Evolutionary conservation across 2,888 invertebrate species (phyloP).

Genomic region (Reticulitermes lucifugus): DNA sequence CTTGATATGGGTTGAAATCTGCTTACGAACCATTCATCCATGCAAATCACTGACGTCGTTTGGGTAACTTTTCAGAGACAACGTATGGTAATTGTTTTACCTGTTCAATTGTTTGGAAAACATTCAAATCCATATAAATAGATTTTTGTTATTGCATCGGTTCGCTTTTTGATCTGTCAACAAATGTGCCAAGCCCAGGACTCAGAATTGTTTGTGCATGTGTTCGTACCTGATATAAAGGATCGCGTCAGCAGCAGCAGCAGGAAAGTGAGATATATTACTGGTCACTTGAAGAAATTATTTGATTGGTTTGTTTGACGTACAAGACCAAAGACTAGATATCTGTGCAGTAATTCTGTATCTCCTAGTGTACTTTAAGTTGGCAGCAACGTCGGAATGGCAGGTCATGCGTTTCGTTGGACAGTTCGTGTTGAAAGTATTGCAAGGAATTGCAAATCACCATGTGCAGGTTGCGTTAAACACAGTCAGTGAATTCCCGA

Average conservation of each 20-base stretch:
- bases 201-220: background rate
- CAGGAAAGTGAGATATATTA: background rate
- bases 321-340: background rate
- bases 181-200: slow-evolving; percentile 2
- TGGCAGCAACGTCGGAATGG: too few relatives aligned
- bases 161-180: slow-evolving; percentile 18
- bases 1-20: too few relatives aligned
- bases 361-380: too few relatives aligned
- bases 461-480: too few relatives aligned
- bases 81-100: slow-evolving; percentile 27
- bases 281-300: background rate
- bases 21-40: background rate
- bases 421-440: too few relatives aligned
- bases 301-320: background rate
- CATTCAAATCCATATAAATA: background rate
- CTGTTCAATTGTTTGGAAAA: slow-evolving; percentile 27
- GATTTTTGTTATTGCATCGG: slow-evolving; percentile 20
- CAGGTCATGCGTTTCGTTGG: too few relatives aligned
- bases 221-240: background rate
- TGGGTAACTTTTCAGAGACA: slow-evolving; percentile 6
- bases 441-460: too few relatives aligned
- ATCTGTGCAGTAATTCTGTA: too few relatives aligned
- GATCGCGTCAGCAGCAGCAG: background rate
- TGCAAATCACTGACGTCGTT: background rate
- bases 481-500: too few relatives aligned